Evolutionary conservation across 1,140 invertebrate species (phyloP), one percentile per base, ranked within the genome.

Genomic region (Dendrolimus kikuchii): DNA sequence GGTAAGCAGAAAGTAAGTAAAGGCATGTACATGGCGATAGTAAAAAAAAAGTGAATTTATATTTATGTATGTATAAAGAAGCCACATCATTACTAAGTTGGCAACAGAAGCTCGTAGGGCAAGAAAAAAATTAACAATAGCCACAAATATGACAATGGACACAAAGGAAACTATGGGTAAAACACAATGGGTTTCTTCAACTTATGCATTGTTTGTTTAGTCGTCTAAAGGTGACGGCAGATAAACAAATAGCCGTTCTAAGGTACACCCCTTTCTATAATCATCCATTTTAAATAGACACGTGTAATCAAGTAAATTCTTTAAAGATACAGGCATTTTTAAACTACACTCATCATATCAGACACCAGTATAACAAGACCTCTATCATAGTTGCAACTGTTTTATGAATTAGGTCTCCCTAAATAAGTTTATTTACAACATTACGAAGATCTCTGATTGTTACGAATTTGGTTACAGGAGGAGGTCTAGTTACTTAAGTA

Each of bases 121-220:
- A 23, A 23, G 23, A 23, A 23, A 62, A 69, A 77, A 77, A 73
- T 71, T 59, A 62, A 83, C 73, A 75, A 75, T 66, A 66, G 66
- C 53, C 67, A 81, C 68, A 82, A 75, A 80, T 74, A 70, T 85
- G 71, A 85, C 81, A 85, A 82, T 77, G 62, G 51, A 59, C 47
- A 85, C 81, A 85, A 85, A 75, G 57, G 68, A 52, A 37, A 43
- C 74, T 80, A 81, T 80, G 78, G 71, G 74, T 77, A 81, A 69
- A 53, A 61, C 56, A 85, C 77, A 85, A 85, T 81, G 79, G 67
- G 75, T 53, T 60, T 60, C 60, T 66, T 71, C 68, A 71, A 80
- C 81, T 82, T 78, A 81, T 74, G 69, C 62, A 79, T 80, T 85
- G 81, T 85, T 81, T 85, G 81, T 80, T 80, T 82, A 66, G 23